phyloP scores from a whole-genome alignment of 2,888 invertebrate species.

The Julus scandinavius region DNA sequence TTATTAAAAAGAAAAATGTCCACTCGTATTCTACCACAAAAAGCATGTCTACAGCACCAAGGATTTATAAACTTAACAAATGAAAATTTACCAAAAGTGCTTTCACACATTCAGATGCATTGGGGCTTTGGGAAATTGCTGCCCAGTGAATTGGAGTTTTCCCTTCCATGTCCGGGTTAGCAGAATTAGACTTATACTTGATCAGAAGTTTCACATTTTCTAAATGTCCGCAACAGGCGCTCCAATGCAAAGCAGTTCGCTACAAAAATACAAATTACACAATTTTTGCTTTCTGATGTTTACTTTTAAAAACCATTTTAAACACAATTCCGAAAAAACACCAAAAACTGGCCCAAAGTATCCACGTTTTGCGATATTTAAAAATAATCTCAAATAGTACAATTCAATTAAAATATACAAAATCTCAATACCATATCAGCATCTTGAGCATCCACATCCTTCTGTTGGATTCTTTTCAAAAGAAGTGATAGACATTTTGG shows the following conservation, averaged over 20 bases:
- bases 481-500: conserved; percentile 65
- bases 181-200: conserved; percentile 65
- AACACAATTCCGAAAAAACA: too few species aligned
- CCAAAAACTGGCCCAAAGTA: too few species aligned
- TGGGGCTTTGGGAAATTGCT: conserved; percentile 63
- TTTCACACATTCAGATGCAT: conserved; percentile 65
- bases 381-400: too few species aligned
- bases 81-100: conserved; percentile 63
- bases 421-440: conserved; percentile 66
- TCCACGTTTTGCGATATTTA: too few species aligned
- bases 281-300: too few species aligned
- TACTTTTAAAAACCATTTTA: too few species aligned
- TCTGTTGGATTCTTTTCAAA: conserved; percentile 62
- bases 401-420: too few species aligned
- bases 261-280: conserved; percentile 58
- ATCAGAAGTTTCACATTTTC: conserved; percentile 64
- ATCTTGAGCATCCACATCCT: conserved; percentile 66
- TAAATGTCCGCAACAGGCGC: conserved; percentile 65
- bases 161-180: conserved; percentile 66
- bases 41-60: too few species aligned
- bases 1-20: too few species aligned
- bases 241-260: conserved; percentile 67
- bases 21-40: too few species aligned
- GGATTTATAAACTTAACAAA: neutral
- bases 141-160: conserved; percentile 68